Evolutionary conservation across 2,113 vertebrate genomes (phyloP).

Genomic region (Willisornis vidua): DNA sequence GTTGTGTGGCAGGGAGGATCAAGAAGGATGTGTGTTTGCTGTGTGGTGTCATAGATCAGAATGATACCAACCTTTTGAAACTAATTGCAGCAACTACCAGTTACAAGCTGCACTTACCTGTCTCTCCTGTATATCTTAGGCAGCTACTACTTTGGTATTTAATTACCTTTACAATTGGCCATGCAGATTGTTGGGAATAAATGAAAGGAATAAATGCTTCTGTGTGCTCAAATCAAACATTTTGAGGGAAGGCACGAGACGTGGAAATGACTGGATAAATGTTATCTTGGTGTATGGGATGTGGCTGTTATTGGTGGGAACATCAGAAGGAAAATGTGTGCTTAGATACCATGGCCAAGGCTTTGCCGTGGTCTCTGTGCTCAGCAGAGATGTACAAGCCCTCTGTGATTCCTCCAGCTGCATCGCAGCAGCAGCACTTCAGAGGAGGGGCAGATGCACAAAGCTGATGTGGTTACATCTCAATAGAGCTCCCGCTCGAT

Average conservation of each 20-base stretch:
- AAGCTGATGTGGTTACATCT: neutral
- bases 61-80: slow-evolving; percentile 34
- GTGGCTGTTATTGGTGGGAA: neutral
- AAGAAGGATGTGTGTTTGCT: slow-evolving; percentile 36
- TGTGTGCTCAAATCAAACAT: neutral
- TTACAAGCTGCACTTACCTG: neutral
- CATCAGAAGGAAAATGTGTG: neutral
- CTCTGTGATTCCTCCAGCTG: slow-evolving; percentile 15
- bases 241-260: neutral
- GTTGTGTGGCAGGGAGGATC: slow-evolving; percentile 33
- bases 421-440: neutral
- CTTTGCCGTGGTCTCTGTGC: neutral
- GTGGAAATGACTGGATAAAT: neutral
- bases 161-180: neutral
- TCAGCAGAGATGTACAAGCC: neutral
- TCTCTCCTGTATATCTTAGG: neutral
- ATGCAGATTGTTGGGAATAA: neutral
- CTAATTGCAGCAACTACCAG: slow-evolving; percentile 13
- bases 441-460: slow-evolving; percentile 8
- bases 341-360: neutral
- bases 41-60: slow-evolving; percentile 40
- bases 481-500: neutral
- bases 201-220: neutral
- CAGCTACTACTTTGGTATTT: slow-evolving; percentile 24
- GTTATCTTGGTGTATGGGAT: neutral